A percentile compares a stretch with the other conserved stretches of the same genome.
Evolutionary conservation across 2,888 invertebrate species (phyloP).

Genomic region (Tineola bisselliella): DNA sequence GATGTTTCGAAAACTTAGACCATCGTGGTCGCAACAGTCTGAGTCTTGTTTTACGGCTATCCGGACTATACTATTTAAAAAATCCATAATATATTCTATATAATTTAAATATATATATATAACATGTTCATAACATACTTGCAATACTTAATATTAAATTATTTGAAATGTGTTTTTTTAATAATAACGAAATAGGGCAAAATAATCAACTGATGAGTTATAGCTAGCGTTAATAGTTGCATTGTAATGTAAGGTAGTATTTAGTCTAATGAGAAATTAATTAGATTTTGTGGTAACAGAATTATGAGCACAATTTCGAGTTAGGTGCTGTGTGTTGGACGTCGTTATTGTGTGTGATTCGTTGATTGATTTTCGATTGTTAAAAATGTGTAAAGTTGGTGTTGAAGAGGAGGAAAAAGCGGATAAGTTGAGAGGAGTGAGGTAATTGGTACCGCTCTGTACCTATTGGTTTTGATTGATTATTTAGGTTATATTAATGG

Average conservation of each 20-base stretch:
- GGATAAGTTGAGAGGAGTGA: background rate
- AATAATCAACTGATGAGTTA: background rate
- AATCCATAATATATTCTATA: too few relatives aligned
- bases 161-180: too few relatives aligned
- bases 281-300: background rate
- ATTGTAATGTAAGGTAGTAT: background rate
- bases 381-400: background rate
- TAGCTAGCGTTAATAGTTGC: background rate
- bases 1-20: too few relatives aligned
- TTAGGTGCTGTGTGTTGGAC: background rate
- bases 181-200: background rate
- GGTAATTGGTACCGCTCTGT: background rate
- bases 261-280: slow-evolving; percentile 1
- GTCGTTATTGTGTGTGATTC: background rate
- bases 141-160: too few relatives aligned
- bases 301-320: background rate
- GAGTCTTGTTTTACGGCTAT: too few relatives aligned
- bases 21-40: too few relatives aligned
- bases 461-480: background rate
- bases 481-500: too few relatives aligned
- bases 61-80: too few relatives aligned
- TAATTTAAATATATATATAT: too few relatives aligned
- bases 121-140: too few relatives aligned
- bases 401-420: background rate
- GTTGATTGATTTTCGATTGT: background rate